Evolutionary conservation across 2,797 vertebrate genomes (phyloP), one percentile per base, ranked within the genome.

Genomic region (Platyrinchus mystaceus): DNA sequence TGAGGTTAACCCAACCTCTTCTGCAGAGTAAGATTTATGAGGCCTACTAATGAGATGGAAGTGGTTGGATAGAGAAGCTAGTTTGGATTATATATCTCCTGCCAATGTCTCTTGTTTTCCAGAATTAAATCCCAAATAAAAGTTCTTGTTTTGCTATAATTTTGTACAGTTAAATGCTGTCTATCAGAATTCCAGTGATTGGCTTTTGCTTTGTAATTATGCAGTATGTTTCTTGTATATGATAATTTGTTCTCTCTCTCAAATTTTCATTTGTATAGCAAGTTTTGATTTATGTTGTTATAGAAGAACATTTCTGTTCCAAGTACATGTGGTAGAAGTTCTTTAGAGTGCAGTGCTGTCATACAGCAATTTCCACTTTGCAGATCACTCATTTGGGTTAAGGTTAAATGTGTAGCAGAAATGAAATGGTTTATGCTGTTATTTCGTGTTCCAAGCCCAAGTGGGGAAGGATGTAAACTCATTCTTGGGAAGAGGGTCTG

Each of bases 1-100:
- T 90, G 81, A 87, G 87, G 70, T 89, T 97, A 92, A 95, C 75
- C 78, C 21, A 19, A 3, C 71, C 53, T 94, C 70, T 95, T 95
- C 84, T 85, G 43, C 75, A 85, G 58, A 92, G 32, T 63, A 64
- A 82, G 68, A 87, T 94, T 97, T 89, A 94, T 90, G 77, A 59
- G 77, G 46, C 63, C 74, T 84, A 9, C 81, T 84, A 62, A 85
- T 64, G 70, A 69, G 69, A 69, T 32, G 63, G 60, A 95, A 90
- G 84, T 87, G 56, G 60, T 80, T 92, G 78, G 56, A 15, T 39
- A 36, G 60, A 34, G 75, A 79, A 74, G 16, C 52, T 87, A 86
- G 26, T 83, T 95, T 95, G 90, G 60, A 43, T 96, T 94, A 67
- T 70, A 7, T 58, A 32, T 82, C 52, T 94, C 21, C 64, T 96